Base-by-base conservation (phyloP, 2,888 invertebrate species). In the Drosophila macrothrix region DNA sequence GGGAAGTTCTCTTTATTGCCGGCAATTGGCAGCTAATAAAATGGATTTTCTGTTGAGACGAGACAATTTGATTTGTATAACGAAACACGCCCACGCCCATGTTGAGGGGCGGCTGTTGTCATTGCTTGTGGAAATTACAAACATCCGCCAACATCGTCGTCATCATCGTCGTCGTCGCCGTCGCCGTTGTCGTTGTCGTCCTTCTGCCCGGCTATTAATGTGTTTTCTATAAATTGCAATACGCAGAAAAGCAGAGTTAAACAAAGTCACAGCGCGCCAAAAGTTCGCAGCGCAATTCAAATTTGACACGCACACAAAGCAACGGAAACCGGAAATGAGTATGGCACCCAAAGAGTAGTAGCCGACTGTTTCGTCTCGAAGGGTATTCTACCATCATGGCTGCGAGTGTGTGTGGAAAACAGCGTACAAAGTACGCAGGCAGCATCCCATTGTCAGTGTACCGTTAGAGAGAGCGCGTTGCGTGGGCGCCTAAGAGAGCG, bases 311-410 rank as follows among this genome's bases (percentile, higher is more conserved):
- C 83, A 90, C 91, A 83, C 90, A 88, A 85, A 90, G 88, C 75
- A 85, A 78, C 91, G 91, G 92, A 92, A 92, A 84, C 90, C 90
- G 92, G 92, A 92, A 91, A 92, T 92, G 91, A 84, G 90, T 83
- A 91, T 91, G 86, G 86, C 85, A 81, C 74, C 83, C 85, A 70
- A 69, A 73, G 79, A 78, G 78, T 65, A 78, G 78, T 67, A 71
- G 77, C 54, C 46, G 67, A 78, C 64, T 76, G 77, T 58, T 43
- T 63, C 63, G 60, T 75, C 56, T 79, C 55, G 35, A 66, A 61
- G 72, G 56, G 25, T 53, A 53, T 46, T 46, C 64, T 71, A 64
- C 43, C 55, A 73, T 37, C 39, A 25, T 41, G n/a, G 12, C 14
- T 46, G 61, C 46, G 46, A 37, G 39, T 69, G 72, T 54, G 33